Conservation (phyloP, 2,888 invertebrate genomes). For the Eustalomyia histrio region DNA sequence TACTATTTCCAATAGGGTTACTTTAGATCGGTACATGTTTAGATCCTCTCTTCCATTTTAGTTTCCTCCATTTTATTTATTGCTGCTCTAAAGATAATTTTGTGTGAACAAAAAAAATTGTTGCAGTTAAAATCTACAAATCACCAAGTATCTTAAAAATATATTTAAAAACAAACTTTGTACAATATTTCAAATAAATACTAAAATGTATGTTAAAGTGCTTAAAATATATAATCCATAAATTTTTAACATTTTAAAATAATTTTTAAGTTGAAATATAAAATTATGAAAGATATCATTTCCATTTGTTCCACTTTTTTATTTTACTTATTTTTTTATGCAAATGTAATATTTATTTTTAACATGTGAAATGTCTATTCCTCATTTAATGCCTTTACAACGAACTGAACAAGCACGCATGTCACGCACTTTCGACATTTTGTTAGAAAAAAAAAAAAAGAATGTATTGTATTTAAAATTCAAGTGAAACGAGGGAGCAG, state of each 20-base stretch:
- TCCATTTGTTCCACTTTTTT: constrained; percentile 24
- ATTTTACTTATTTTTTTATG: constrained; percentile 2
- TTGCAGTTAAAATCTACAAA: background rate
- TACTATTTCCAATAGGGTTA: too few species aligned
- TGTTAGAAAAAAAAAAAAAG: background rate
- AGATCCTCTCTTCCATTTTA: too few species aligned
- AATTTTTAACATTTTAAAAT: background rate
- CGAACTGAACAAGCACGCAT: constrained; percentile 58
- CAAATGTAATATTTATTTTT: constrained; percentile 1
- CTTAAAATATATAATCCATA: too few species aligned
- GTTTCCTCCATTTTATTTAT: too few species aligned
- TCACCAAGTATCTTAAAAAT: background rate
- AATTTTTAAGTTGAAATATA: constrained; percentile 10
- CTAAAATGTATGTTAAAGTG: constrained; percentile 1
- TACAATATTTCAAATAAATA: background rate
- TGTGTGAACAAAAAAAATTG: too few species aligned
- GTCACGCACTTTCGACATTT: constrained; percentile 62
- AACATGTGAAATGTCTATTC: background rate
- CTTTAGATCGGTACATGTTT: too few species aligned
- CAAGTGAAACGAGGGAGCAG: background rate
- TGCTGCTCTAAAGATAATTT: too few species aligned
- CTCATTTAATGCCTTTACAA: constrained; percentile 30
- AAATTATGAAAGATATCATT: constrained; percentile 11
- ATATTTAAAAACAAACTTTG: background rate
- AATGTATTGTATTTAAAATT: constrained; percentile 8